Evolutionary conservation across 2,888 invertebrate species (phyloP), one percentile per base, ranked within the genome.

Genomic region (Pilophorus perplexus): DNA sequence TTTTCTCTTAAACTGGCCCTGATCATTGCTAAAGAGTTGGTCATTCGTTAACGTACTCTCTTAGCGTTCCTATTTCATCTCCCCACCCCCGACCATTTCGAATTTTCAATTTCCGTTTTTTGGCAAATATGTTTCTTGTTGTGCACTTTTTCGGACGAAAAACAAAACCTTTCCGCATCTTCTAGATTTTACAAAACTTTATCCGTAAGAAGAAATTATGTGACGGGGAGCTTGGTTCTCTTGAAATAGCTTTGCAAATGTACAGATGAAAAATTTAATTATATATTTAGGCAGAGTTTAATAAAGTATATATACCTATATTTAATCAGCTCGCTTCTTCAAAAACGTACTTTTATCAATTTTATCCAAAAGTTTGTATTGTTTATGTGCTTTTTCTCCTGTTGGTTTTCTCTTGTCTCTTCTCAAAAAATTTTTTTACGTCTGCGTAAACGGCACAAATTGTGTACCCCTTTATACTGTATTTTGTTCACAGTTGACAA

Each of bases 271-370:
- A 20, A 6, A 20, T 48, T 48, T 48, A 48, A 16, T 16, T 23
- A 46, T 46, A 62, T 62, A 46, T 44, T 46, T 46, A 48, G 48
- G 46, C 37, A 62, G 28, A 46, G 38, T 33, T 44, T 46, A 20
- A 46, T 46, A 25, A 46, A 18, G 23, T 62, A 62, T 62, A 62
- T 62, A 46, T 62, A 62, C 46, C 33, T 46, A 62, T 62, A 62
- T 62, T 62, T 62, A 62, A 62, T 46, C 60, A 60, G 62, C 62
- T 62, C 62, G 62, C 62, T 62, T 62, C 62, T 62, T 48, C 62
- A 62, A 62, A 62, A 52, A 52, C 62, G 62, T 62, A 62, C 62
- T 62, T 62, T 62, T 62, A 62, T 46, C 62, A 62, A 25, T 27
- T 46, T 42, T 40, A 38, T 40, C 16, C 18, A 16, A 59, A 42